These are phyloP conservation scores for Urocynchramus pylzowi DNA, from an alignment of 2,113 vertebrate genomes.

Conservation along the genomic window DNA sequence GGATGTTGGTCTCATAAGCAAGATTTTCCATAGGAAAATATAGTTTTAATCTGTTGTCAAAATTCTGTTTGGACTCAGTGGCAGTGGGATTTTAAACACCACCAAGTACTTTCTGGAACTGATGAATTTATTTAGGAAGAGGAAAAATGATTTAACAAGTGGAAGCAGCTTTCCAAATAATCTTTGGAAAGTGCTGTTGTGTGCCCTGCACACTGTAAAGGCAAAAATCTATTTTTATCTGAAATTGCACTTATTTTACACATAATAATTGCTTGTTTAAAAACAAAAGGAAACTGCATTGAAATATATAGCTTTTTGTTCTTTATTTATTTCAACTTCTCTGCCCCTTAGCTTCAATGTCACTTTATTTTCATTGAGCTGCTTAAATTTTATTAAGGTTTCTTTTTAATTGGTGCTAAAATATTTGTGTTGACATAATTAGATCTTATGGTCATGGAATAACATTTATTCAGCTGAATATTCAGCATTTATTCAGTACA, in stretches of 20 bases:
- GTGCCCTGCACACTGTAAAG: neutral
- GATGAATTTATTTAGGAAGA: neutral
- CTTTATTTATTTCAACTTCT: neutral
- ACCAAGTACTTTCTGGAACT: neutral
- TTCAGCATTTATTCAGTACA: neutral
- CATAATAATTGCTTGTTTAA: neutral
- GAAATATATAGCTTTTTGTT: neutral
- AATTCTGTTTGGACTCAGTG: neutral
- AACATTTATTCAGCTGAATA: constrained; percentile 34
- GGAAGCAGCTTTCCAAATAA: neutral
- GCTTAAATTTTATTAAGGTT: constrained; percentile 6
- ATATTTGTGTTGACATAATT: constrained; percentile 43
- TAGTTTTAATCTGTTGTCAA: neutral
- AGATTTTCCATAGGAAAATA: neutral
- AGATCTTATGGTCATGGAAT: neutral
- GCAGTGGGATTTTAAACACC: neutral
- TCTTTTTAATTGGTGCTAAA: constrained; percentile 32
- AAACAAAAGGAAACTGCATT: neutral
- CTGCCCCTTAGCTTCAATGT: neutral
- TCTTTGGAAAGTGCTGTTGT: neutral
- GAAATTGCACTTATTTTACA: neutral
- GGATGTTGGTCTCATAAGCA: neutral
- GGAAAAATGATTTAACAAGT: neutral
- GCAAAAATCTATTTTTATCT: neutral
- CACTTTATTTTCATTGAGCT: neutral